phyloP scores from a whole-genome alignment of 2,888 invertebrate genomes.

The Panzeria rudis region DNA sequence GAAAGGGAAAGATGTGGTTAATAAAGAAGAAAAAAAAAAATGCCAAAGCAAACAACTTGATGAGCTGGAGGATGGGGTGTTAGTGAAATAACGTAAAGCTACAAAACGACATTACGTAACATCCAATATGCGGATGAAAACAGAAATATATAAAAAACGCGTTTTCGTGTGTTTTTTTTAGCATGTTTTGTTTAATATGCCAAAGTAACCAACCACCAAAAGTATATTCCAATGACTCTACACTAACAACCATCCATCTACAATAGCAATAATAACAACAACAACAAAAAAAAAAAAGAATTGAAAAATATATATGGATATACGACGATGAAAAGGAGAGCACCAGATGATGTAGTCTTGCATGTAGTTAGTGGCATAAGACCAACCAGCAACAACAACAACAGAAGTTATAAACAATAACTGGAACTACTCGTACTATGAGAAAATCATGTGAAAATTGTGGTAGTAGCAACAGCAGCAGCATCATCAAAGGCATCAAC shows the following conservation, averaged over 20 bases:
- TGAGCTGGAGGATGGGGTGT: constrained; percentile 15
- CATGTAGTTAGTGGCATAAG: constrained; percentile 33
- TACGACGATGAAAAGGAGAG: constrained; percentile 51
- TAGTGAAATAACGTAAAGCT: constrained; percentile 54
- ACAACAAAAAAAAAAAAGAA: constrained; percentile 27
- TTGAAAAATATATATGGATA: constrained; percentile 28
- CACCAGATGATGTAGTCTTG: constrained; percentile 57
- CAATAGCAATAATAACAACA: constrained; percentile 43
- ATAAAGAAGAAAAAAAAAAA: background rate
- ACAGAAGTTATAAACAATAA: constrained; percentile 71
- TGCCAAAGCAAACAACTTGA: background rate
- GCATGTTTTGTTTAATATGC: constrained; percentile 64
- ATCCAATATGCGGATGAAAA: constrained; percentile 64
- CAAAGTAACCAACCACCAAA: constrained; percentile 71
- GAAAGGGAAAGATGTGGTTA: background rate
- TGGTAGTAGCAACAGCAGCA: constrained; percentile 44
- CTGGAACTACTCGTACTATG: constrained; percentile 64
- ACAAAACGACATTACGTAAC: constrained; percentile 72
- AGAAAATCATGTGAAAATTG: constrained; percentile 69
- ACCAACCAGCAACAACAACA: constrained; percentile 44
- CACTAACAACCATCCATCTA: constrained; percentile 44
- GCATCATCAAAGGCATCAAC: constrained; percentile 47
- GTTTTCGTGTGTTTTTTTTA: constrained; percentile 19
- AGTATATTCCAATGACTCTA: constrained; percentile 65
- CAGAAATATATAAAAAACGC: constrained; percentile 28